phyloP scores from a whole-genome alignment of 2,113 vertebrate genomes.

The Salvator merianae region DNA sequence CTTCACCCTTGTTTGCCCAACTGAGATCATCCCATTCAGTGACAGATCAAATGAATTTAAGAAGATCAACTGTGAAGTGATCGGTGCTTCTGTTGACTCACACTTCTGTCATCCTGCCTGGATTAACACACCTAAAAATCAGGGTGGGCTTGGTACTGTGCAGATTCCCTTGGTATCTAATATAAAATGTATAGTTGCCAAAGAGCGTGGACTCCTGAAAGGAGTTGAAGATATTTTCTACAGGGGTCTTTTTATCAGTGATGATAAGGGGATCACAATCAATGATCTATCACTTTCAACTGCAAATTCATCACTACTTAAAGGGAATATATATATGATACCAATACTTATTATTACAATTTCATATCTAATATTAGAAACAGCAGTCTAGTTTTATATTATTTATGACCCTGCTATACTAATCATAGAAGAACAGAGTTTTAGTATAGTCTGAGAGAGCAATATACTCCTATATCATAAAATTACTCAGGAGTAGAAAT shows the following conservation, averaged over 20 bases:
- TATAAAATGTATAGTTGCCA: constrained; percentile 83
- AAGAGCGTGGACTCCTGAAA: constrained; percentile 94
- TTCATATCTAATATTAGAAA: neutral
- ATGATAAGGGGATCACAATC: constrained; percentile 97
- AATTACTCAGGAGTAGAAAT: neutral
- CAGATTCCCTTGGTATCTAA: constrained; percentile 93
- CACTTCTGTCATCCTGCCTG: constrained; percentile 97
- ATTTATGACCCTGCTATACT: neutral
- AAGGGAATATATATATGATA: neutral
- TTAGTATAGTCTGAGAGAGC: neutral
- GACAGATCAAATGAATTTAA: constrained; percentile 91
- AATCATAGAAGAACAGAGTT: neutral
- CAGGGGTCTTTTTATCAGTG: constrained; percentile 97
- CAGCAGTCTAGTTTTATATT: neutral
- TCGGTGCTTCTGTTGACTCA: constrained; percentile 95
- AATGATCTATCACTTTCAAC: constrained; percentile 76
- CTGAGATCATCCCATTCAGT: constrained; percentile 97
- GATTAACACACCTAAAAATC: constrained; percentile 91
- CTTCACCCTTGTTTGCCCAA: constrained; percentile 98
- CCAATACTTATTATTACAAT: neutral
- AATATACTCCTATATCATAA: neutral
- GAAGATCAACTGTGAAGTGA: constrained; percentile 93
- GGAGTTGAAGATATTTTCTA: constrained; percentile 94
- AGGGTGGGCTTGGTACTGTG: constrained; percentile 92
- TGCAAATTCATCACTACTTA: neutral